A percentile compares a stretch with the other conserved stretches of the same genome.
phyloP scores from a whole-genome alignment of 2,113 vertebrate species.

The Cranoglanis bouderius region DNA sequence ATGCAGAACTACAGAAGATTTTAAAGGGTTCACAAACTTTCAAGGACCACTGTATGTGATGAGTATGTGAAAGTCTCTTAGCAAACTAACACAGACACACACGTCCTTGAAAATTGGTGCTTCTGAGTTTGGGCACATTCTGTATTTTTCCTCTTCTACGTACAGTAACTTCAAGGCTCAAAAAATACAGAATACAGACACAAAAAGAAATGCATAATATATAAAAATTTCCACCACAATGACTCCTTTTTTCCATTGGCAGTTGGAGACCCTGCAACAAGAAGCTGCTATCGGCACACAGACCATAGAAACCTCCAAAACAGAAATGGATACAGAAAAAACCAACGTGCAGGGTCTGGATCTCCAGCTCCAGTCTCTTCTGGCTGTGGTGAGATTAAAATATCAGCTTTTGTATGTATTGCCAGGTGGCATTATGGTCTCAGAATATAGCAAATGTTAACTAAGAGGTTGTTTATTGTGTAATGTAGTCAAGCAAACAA shows the following conservation, averaged over 20 bases:
- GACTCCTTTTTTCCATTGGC: not conserved
- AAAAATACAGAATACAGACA: too few species aligned
- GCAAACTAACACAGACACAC: too few species aligned
- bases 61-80: too few species aligned
- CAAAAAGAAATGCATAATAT: too few species aligned
- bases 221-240: too few species aligned
- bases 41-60: too few species aligned
- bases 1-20: too few species aligned
- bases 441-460: not conserved
- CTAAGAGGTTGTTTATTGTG: not conserved
- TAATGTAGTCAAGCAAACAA: not conserved
- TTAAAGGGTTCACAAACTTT: too few species aligned
- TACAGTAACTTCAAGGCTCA: too few species aligned
- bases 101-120: too few species aligned
- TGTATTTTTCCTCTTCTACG: too few species aligned
- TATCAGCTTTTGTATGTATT: not conserved
- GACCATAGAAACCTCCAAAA: slow-evolving; percentile 46
- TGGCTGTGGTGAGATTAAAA: slow-evolving; percentile 78
- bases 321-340: slow-evolving; percentile 78
- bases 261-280: slow-evolving; percentile 79
- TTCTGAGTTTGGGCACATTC: too few species aligned
- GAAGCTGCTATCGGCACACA: slow-evolving; percentile 64
- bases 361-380: slow-evolving; percentile 84
- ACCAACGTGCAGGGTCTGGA: slow-evolving; percentile 80
- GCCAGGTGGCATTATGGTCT: not conserved